phyloP scores from a whole-genome alignment of 2,888 invertebrate genomes.

The Nomada ferruginata region DNA sequence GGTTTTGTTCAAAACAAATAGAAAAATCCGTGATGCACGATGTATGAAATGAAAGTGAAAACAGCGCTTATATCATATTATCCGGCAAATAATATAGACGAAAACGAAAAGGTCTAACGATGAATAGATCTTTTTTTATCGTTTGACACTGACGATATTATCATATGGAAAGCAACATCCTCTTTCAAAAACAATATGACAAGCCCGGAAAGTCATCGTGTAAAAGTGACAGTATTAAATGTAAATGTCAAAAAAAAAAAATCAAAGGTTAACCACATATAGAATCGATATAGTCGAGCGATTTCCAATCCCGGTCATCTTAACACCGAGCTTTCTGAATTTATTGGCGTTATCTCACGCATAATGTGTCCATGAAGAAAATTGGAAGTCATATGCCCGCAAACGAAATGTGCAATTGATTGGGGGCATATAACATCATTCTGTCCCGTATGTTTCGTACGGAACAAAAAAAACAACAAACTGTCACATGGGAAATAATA shows the following conservation, averaged over 20 bases:
- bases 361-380: constrained; percentile 20
- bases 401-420: constrained; percentile 25
- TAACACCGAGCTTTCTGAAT: constrained; percentile 7
- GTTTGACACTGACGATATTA: constrained; percentile 12
- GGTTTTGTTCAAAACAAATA: background rate
- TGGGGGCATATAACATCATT: constrained; percentile 8
- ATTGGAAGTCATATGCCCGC: constrained; percentile 59
- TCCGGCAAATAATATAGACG: background rate
- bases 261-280: constrained; percentile 24
- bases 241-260: constrained; percentile 1
- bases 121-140: constrained; percentile 7
- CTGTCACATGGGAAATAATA: constrained; percentile 16
- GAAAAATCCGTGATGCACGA: background rate
- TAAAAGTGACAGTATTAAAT: background rate
- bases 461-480: constrained; percentile 9
- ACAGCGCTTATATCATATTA: background rate
- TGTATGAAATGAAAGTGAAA: background rate
- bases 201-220: background rate
- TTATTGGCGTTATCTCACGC: constrained; percentile 15
- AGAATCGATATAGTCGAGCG: background rate
- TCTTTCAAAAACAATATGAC: constrained; percentile 23
- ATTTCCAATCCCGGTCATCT: constrained; percentile 22
- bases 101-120: background rate
- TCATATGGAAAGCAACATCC: background rate
- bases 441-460: background rate